phyloP scores from a whole-genome alignment of 2,797 vertebrate species.

The Gallinago nigripennis region DNA sequence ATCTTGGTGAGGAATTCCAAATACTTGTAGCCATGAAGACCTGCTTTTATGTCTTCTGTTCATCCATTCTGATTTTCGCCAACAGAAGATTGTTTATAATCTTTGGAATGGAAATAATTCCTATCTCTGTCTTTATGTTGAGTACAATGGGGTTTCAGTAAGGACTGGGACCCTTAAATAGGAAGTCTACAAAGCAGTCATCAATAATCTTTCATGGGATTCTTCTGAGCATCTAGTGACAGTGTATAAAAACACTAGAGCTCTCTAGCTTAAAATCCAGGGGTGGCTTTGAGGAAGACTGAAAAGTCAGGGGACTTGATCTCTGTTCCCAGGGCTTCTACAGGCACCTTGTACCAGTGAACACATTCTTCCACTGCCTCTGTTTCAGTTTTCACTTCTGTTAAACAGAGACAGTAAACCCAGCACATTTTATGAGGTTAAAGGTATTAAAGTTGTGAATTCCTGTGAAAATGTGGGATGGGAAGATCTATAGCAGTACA shows the following conservation, averaged over 20 bases:
- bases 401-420: conserved; percentile 1
- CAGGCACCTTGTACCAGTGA: not conserved
- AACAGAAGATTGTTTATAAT: not conserved
- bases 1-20: not conserved
- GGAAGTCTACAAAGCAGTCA: not conserved
- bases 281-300: not conserved
- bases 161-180: not conserved
- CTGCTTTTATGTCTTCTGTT: not conserved
- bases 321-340: not conserved
- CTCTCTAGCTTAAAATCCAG: not conserved
- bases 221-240: not conserved
- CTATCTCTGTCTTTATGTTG: not conserved
- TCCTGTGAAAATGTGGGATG: not conserved
- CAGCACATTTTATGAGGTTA: not conserved
- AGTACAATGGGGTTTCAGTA: not conserved
- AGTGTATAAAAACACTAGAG: not conserved
- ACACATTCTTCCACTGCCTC: not conserved
- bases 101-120: not conserved
- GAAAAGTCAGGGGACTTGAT: not conserved
- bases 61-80: not conserved
- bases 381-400: not conserved
- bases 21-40: not conserved
- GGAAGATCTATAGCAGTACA: not conserved
- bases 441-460: conserved; percentile 22
- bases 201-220: accelerated